Evolutionary conservation across 2,797 vertebrate species (phyloP).

Genomic region (Sternotherus odoratus): DNA sequence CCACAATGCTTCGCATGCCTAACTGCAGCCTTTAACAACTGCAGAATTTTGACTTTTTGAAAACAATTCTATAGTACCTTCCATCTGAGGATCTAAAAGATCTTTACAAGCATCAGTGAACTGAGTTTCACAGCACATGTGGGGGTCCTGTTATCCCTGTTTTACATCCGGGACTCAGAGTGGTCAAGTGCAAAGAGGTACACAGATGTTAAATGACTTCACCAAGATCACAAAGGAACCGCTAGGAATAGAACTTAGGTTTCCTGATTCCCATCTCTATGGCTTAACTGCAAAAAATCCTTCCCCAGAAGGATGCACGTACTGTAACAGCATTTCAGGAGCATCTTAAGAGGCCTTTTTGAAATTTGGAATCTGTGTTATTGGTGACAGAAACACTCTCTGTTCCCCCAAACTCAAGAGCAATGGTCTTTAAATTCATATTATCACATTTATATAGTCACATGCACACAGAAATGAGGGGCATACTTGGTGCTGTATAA

Average conservation of each 20-base stretch:
- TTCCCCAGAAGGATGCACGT: background rate
- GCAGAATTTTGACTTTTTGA: background rate
- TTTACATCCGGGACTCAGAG: background rate
- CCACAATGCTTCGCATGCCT: background rate
- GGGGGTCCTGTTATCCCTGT: background rate
- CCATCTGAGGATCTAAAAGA: background rate
- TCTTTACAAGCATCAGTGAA: background rate
- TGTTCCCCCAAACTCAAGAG: background rate
- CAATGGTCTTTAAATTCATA: background rate
- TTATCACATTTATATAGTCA: background rate
- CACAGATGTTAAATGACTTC: background rate
- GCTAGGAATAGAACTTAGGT: constrained; percentile 12
- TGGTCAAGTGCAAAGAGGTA: background rate
- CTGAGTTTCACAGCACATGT: background rate
- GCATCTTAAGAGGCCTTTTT: background rate
- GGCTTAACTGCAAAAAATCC: background rate
- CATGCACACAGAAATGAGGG: background rate
- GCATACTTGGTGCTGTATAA: background rate
- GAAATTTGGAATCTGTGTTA: background rate
- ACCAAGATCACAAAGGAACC: constrained; percentile 15
- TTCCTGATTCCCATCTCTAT: background rate
- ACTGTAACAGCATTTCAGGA: background rate
- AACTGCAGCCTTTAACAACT: background rate
- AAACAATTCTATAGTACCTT: background rate
- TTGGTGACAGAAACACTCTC: background rate